Base-by-base conservation (phyloP, 2,888 invertebrate species). In the Polydrusus tereticollis region DNA sequence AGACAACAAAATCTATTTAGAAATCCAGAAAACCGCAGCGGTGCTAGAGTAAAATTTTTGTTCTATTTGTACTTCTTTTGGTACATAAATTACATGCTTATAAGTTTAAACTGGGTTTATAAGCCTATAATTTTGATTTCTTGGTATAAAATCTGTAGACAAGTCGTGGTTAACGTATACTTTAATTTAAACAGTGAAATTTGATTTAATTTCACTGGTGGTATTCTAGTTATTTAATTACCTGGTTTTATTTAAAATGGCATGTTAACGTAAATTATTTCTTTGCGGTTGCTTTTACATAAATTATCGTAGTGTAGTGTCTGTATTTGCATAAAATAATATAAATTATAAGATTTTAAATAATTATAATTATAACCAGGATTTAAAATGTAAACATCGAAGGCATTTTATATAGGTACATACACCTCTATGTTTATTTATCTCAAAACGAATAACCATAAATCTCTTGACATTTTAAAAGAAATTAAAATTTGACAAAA, bases 181-280 rank as follows among this genome's bases (percentile, higher is more conserved):
- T 47, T 47, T 47, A 47, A 47, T 12, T n/a, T 10, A n/a, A 47
- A 47, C 6, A 47, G 47, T 47, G n/a, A 47, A 47, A 47, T 47
- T 23, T 47, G 12, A 47, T 47, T 47, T 47, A 21, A 47, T 47
- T 47, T 47, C 47, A 47, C 47, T n/a, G 23, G 20, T 47, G 47
- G n/a, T 4, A 47, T 23, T 47, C 2, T n/a, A 12, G 47, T 47
- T 47, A 47, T 47, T 47, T 47, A 47, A 47, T 47, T 47, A 47
- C 47, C 47, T n/a, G 12, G 47, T 23, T 47, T 23, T 23, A 23
- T 23, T 41, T 41, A 41, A 41, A 16, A 41, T 41, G 2, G 41
- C 41, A n/a, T 41, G 41, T 16, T 41, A 41, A 41, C 1, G n/a
- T 41, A 41, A 41, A 41, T 16, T 14, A 38, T 14, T 38, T 38